phyloP scores from a whole-genome alignment of 2,888 invertebrate genomes.

The Calliopum simillimum region DNA sequence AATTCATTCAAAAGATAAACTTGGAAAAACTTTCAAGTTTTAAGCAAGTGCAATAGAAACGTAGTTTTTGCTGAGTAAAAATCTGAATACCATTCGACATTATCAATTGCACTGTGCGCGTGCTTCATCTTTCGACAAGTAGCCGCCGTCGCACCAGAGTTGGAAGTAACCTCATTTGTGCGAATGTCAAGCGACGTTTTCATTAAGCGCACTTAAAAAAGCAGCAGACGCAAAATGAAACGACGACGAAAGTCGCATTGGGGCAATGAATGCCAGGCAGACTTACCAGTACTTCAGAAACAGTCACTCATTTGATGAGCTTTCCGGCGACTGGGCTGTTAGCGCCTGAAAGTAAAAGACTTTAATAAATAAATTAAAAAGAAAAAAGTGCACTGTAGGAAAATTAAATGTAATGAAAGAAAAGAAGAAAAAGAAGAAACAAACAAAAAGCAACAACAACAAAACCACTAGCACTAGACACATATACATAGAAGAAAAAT shows the following conservation, averaged over 20 bases:
- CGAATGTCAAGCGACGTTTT: slow-evolving; percentile 27
- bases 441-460: neutral
- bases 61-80: no score
- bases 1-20: no score
- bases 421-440: no score
- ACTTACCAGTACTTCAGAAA: neutral
- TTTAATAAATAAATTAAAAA: neutral
- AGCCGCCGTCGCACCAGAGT: no score
- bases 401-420: neutral
- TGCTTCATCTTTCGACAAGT: no score
- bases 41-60: no score
- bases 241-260: no score
- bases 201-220: slow-evolving; percentile 16
- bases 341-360: slow-evolving; percentile 19
- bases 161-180: neutral
- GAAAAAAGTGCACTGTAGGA: neutral
- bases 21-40: no score
- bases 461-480: neutral
- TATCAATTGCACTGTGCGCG: no score
- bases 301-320: neutral
- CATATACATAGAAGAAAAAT: neutral
- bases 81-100: no score
- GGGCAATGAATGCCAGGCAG: neutral
- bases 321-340: neutral
- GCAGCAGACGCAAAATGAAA: neutral